phyloP scores from a whole-genome alignment of 1,140 invertebrate genomes.

The Drosophila watanabei region DNA sequence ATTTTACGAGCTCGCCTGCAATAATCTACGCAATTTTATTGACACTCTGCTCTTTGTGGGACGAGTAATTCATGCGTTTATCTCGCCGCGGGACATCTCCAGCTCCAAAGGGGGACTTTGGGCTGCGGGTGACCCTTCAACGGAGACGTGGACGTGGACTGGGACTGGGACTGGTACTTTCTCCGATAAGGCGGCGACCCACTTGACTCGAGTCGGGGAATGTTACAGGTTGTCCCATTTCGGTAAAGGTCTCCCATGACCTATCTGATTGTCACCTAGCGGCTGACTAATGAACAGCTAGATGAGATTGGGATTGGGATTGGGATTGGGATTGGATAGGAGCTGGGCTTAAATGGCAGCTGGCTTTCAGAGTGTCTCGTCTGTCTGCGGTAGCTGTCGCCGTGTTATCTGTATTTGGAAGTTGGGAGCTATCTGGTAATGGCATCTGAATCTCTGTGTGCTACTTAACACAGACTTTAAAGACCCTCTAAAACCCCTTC shows the following conservation, averaged over 20 bases:
- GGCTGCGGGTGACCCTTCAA: not conserved
- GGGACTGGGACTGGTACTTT: constrained; percentile 17
- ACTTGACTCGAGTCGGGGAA: constrained; percentile 59
- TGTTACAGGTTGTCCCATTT: constrained; percentile 66
- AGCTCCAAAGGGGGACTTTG: constrained; percentile 7
- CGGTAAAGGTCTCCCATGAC: constrained; percentile 38
- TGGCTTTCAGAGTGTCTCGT: constrained; percentile 19
- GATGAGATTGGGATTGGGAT: constrained; percentile 26
- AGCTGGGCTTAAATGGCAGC: constrained; percentile 13
- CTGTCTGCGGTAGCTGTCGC: constrained; percentile 62
- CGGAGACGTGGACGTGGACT: no score
- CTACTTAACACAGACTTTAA: constrained; percentile 69
- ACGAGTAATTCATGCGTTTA: constrained; percentile 65
- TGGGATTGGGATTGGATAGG: constrained; percentile 6
- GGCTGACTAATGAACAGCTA: constrained; percentile 78
- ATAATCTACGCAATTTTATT: constrained; percentile 84
- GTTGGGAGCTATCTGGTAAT: constrained; percentile 58
- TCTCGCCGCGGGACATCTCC: constrained; percentile 63
- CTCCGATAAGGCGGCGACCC: constrained; percentile 53
- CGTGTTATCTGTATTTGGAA: constrained; percentile 66
- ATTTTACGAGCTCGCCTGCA: constrained; percentile 80
- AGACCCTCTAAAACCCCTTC: not conserved
- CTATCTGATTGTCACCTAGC: constrained; percentile 81
- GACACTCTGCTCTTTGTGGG: constrained; percentile 74
- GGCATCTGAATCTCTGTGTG: constrained; percentile 72